These are phyloP conservation scores for Sphecodes monilicornis DNA, from an alignment of 2,888 invertebrate species.

Conservation along the genomic window DNA sequence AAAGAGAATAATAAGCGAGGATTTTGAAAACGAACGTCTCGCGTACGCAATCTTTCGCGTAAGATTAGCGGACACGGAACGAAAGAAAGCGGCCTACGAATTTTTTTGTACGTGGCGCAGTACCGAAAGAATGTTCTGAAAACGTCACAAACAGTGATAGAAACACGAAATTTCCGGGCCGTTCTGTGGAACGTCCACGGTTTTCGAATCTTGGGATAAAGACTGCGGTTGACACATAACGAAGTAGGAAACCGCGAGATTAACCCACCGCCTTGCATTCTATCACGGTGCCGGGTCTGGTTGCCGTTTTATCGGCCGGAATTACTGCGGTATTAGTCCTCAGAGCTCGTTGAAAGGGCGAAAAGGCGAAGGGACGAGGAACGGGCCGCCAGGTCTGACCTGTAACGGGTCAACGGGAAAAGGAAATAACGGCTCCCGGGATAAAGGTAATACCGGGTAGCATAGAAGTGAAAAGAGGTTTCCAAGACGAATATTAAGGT, in stretches of 20 bases:
- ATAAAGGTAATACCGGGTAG: not conserved
- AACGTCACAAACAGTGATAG: slow-evolving; percentile 6
- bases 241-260: slow-evolving; percentile 63
- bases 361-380: slow-evolving; percentile 23
- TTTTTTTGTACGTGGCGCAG: not conserved
- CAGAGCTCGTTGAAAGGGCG: slow-evolving; percentile 43
- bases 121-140: slow-evolving; percentile 3
- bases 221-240: slow-evolving; percentile 64
- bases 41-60: not conserved
- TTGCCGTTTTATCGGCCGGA: slow-evolving; percentile 59
- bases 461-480: slow-evolving; percentile 18
- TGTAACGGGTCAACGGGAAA: not conserved
- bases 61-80: not conserved
- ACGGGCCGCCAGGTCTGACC: not conserved
- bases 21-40: not conserved
- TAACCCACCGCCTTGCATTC: slow-evolving; percentile 61
- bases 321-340: slow-evolving; percentile 58
- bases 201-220: slow-evolving; percentile 33
- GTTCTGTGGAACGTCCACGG: slow-evolving; percentile 22
- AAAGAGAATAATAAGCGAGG: not conserved
- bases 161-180: slow-evolving; percentile 3
- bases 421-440: slow-evolving; percentile 4
- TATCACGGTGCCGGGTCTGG: slow-evolving; percentile 53
- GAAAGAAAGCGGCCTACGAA: not conserved
- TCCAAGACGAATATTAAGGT: slow-evolving; percentile 75